Percentiles rank a stretch among this genome's conserved stretches.
These are phyloP conservation scores for Penaeus monodon DNA, from an alignment of 2,888 invertebrate species.

Conservation along the genomic window DNA sequence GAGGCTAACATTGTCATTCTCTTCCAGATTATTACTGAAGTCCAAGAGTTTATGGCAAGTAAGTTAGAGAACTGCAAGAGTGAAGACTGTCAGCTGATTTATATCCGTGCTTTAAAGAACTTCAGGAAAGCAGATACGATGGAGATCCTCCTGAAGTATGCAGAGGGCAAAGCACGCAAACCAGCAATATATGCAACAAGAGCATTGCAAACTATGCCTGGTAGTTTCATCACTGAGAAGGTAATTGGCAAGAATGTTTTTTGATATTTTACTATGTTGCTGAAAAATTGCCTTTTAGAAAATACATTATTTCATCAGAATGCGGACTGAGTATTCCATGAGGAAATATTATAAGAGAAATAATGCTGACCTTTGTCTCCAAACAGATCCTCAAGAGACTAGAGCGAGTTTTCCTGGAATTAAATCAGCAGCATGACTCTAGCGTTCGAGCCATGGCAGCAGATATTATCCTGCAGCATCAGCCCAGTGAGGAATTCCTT, in stretches of 20 bases:
- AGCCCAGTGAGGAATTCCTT: constrained; percentile 74
- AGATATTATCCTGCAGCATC: constrained; percentile 78
- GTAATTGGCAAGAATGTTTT: not conserved
- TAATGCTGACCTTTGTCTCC: too few relatives aligned
- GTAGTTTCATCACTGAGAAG: constrained; percentile 39
- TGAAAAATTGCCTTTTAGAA: not conserved
- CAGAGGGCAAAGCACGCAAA: constrained; percentile 67
- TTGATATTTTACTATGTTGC: not conserved
- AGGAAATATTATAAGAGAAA: too few relatives aligned
- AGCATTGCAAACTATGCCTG: constrained; percentile 62
- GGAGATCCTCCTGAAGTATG: constrained; percentile 75
- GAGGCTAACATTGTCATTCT: constrained; percentile 65
- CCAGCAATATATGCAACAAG: constrained; percentile 59
- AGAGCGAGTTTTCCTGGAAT: constrained; percentile 69
- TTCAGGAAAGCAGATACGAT: constrained; percentile 76
- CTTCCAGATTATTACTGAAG: constrained; percentile 67
- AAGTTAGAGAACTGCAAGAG: constrained; percentile 74
- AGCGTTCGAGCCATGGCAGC: constrained; percentile 80
- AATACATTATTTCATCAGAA: too few relatives aligned
- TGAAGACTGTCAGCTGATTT: constrained; percentile 75
- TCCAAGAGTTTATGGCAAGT: constrained; percentile 68
- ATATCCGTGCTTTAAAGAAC: constrained; percentile 80
- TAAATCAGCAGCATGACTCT: constrained; percentile 75
- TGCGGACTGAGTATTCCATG: too few relatives aligned
- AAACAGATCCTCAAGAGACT: constrained; percentile 64